These are phyloP conservation scores for Serrognathus titanus DNA, from an alignment of 2,888 invertebrate species.

Conservation along the genomic window DNA sequence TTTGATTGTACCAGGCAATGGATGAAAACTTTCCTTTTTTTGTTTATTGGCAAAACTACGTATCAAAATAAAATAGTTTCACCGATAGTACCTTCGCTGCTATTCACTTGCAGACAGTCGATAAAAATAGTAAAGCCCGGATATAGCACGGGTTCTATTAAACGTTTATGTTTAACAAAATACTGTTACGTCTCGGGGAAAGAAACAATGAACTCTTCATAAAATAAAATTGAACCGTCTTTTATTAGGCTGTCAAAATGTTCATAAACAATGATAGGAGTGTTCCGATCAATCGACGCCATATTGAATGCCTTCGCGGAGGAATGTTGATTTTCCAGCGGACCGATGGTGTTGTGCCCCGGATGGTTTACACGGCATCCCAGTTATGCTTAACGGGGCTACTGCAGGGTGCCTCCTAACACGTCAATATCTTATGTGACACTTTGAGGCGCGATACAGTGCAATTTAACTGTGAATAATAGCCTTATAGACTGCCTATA, in stretches of 20 bases:
- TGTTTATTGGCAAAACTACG: too few species aligned
- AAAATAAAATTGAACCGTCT: background rate
- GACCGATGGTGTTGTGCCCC: constrained; percentile 15
- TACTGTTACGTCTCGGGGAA: too few species aligned
- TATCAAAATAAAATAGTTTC: too few species aligned
- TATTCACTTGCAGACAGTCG: too few species aligned
- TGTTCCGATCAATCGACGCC: constrained; percentile 31
- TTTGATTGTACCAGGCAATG: too few species aligned
- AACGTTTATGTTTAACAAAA: too few species aligned
- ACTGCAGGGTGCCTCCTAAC: constrained; percentile 19
- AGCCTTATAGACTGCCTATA: constrained; percentile 13
- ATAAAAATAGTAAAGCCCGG: too few species aligned
- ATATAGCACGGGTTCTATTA: too few species aligned
- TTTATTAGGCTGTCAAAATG: constrained; percentile 33
- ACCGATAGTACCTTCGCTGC: too few species aligned
- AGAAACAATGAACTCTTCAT: too few species aligned
- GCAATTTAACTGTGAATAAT: constrained; percentile 27
- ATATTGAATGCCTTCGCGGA: constrained; percentile 30
- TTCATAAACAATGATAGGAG: constrained; percentile 38
- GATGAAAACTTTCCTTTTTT: too few species aligned
- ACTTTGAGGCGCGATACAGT: constrained; percentile 27
- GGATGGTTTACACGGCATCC: constrained; percentile 1
- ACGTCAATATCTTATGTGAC: constrained; percentile 36
- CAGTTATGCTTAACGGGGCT: constrained; percentile 7
- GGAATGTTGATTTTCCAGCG: constrained; percentile 27